Evolutionary conservation across 2,797 vertebrate genomes (phyloP).

Genomic region (Gephyroberyx darwinii): DNA sequence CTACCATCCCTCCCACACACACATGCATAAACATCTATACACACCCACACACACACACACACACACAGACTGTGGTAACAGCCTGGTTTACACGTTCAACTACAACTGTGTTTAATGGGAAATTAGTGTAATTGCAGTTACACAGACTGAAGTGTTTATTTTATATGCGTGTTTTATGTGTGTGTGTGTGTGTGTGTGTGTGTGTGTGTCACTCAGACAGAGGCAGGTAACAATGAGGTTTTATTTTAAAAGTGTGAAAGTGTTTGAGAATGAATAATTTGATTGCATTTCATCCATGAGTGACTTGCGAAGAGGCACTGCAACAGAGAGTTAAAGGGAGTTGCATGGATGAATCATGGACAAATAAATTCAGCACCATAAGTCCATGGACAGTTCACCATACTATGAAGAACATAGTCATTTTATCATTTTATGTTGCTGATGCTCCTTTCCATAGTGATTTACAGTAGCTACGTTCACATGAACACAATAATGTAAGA

Average conservation of each 20-base stretch:
- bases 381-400: not conserved
- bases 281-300: slow-evolving; percentile 19
- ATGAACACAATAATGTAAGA: too few relatives aligned
- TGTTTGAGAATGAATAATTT: slow-evolving; percentile 37
- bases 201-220: slow-evolving; percentile 25
- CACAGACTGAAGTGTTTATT: not conserved
- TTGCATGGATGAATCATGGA: slow-evolving; percentile 1
- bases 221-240: not conserved
- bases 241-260: slow-evolving; percentile 37
- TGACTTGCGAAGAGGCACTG: slow-evolving; percentile 7
- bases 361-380: slow-evolving; percentile 16
- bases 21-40: not conserved
- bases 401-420: not conserved
- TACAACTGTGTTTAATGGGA: not conserved
- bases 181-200: slow-evolving; percentile 17
- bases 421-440: too few relatives aligned
- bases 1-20: too few relatives aligned
- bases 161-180: not conserved
- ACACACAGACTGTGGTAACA: not conserved
- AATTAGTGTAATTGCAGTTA: not conserved
- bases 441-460: too few relatives aligned
- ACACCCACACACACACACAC: slow-evolving; percentile 1
- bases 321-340: slow-evolving; percentile 16
- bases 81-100: not conserved
- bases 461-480: too few relatives aligned